These are phyloP conservation scores for Ophion ventricosus DNA, from an alignment of 2,888 invertebrate species.

Conservation along the genomic window DNA sequence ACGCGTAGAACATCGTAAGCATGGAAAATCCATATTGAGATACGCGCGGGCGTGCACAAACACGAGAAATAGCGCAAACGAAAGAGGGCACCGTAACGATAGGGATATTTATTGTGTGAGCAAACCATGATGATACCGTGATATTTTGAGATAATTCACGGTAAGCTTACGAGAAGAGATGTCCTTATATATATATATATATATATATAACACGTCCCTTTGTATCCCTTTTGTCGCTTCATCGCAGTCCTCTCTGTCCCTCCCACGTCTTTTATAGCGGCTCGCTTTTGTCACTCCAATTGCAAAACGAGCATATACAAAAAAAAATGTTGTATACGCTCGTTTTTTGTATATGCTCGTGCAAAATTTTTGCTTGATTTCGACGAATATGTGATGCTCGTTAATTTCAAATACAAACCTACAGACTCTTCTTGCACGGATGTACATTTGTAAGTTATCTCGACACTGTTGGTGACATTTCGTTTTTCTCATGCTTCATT, in stretches of 20 bases:
- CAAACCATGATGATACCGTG: conserved; percentile 38
- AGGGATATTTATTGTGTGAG: conserved; percentile 43
- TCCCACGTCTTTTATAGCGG: not conserved
- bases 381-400: not conserved
- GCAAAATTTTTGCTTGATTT: conserved; percentile 10
- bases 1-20: conserved; percentile 11
- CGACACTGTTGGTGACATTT: no score
- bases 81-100: conserved; percentile 19
- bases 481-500: no score
- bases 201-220: conserved; percentile 18
- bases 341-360: no score
- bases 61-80: not conserved
- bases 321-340: no score
- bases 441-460: not conserved
- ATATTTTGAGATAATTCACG: conserved; percentile 57
- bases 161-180: conserved; percentile 54
- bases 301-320: conserved; percentile 27
- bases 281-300: conserved; percentile 50
- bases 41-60: not conserved
- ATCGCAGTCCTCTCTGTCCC: not conserved
- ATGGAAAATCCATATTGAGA: conserved; percentile 9
- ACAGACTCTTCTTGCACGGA: not conserved
- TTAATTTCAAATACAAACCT: not conserved
- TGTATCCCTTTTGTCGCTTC: not conserved
- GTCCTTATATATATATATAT: conserved; percentile 35